These are phyloP conservation scores for Tribolium freemani DNA, from an alignment of 2,888 invertebrate genomes.

Conservation along the genomic window DNA sequence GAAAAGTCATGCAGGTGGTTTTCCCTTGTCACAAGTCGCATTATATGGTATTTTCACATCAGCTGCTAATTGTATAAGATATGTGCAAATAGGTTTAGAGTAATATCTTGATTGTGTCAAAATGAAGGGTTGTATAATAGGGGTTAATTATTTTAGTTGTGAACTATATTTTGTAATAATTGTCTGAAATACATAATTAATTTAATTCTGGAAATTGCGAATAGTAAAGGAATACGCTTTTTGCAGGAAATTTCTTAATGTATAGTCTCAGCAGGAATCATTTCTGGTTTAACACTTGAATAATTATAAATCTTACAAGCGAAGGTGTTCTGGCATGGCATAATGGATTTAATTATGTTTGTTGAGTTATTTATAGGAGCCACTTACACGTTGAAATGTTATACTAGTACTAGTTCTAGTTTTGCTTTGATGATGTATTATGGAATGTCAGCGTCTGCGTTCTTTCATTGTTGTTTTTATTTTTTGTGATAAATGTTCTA, in stretches of 20 bases:
- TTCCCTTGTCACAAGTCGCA: neutral
- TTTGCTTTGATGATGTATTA: neutral
- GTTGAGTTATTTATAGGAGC: neutral
- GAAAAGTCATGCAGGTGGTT: neutral
- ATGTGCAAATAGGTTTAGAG: neutral
- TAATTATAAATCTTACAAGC: neutral
- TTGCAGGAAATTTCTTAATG: slow-evolving; percentile 3
- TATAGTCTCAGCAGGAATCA: slow-evolving; percentile 1
- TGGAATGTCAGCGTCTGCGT: neutral
- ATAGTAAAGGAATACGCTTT: neutral
- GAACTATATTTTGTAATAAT: neutral
- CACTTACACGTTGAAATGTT: neutral
- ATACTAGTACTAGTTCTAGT: neutral
- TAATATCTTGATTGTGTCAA: neutral
- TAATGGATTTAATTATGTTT: slow-evolving; percentile 3
- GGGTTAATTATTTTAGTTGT: too few species aligned
- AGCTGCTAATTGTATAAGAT: neutral
- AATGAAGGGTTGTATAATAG: neutral
- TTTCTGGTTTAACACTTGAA: neutral
- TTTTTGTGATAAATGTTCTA: neutral
- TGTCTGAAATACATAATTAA: neutral
- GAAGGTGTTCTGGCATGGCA: neutral
- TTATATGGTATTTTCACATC: neutral
- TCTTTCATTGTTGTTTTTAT: neutral
- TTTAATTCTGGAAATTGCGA: neutral